Base-by-base conservation (phyloP, 2,888 invertebrate species). In the Lithophane leautieri region DNA sequence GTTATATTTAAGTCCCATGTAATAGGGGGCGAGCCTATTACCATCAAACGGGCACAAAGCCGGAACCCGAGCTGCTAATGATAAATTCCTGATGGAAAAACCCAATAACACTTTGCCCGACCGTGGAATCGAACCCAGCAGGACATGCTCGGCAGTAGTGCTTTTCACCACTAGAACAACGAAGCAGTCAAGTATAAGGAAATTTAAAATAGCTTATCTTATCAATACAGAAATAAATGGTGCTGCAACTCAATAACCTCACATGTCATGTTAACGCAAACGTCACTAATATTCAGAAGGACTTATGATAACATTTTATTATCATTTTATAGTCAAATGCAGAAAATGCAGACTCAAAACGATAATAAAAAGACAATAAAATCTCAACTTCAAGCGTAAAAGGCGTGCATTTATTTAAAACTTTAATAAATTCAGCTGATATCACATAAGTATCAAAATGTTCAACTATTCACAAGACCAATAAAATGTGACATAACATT, bases 401-500 rank as follows among this genome's bases (percentile, higher is more conserved):
- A 66, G 25, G 50, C 14, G 19, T 63, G 61, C 66, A 81, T 67
- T 81, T 74, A 65, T 61, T 34, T 66, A 74, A 42, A 54, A 61
- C 52, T 65, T 47, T 4, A 79, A 69, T 50, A 68, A 12, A 69
- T 56, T 75, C 34, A 16, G 60, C 47, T 54, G 25, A 70, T 44
- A 56, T 56, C 62, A 19, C 40, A 28, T 40, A n/a, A n/a, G n/a
- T n/a, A 25, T 60, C 4, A 34, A n/a, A 47, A 40, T 11, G n/a
- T 61, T 62, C 25, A 47, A 42, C 9, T 47, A 70, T 63, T 70
- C 79, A 42, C 58, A 14, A 68, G 63, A 66, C 67, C 42, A 83
- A 79, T 79, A 83, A 83, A 81, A 50, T 54, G 47, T 62, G 60
- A 60, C 22, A 66, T 62, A 47, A 67, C 28, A 40, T 54, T 70